phyloP scores from a whole-genome alignment of 2,888 invertebrate genomes.

The Drosophila basisetae region DNA sequence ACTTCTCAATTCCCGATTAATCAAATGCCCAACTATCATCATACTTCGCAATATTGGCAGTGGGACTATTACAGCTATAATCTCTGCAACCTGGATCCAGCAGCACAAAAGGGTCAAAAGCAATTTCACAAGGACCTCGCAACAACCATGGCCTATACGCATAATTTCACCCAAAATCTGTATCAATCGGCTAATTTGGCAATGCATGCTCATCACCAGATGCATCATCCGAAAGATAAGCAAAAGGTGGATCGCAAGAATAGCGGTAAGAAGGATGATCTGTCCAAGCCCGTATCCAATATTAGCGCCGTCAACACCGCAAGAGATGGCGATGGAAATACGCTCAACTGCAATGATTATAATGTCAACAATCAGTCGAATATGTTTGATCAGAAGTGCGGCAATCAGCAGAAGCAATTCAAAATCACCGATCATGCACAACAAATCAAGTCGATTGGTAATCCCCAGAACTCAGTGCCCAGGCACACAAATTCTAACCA shows the following conservation, averaged over 20 bases:
- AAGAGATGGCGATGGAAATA: conserved; percentile 56
- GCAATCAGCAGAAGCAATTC: conserved; percentile 62
- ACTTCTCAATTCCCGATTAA: conserved; percentile 88
- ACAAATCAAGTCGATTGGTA: conserved; percentile 67
- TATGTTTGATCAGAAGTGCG: conserved; percentile 65
- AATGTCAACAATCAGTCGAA: conserved; percentile 63
- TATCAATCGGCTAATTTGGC: conserved; percentile 84
- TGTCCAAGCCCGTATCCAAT: conserved; percentile 48
- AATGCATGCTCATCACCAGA: conserved; percentile 84
- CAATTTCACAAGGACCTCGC: conserved; percentile 86
- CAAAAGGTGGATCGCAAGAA: conserved; percentile 79
- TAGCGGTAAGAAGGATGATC: conserved; percentile 82
- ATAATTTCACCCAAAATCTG: conserved; percentile 84
- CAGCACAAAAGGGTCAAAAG: conserved; percentile 88
- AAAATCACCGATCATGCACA: conserved; percentile 66
- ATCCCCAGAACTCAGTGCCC: conserved; percentile 58
- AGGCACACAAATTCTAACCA: conserved; percentile 56
- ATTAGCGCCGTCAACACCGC: conserved; percentile 30
- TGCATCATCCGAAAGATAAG: conserved; percentile 82
- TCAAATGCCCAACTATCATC: conserved; percentile 89
- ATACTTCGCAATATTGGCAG: conserved; percentile 89
- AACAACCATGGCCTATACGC: conserved; percentile 84
- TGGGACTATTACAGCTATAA: conserved; percentile 88
- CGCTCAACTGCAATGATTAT: conserved; percentile 66
- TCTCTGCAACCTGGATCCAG: conserved; percentile 87